Base-by-base conservation (phyloP, 2,888 invertebrate genomes). In the Cephus nigrinus region DNA sequence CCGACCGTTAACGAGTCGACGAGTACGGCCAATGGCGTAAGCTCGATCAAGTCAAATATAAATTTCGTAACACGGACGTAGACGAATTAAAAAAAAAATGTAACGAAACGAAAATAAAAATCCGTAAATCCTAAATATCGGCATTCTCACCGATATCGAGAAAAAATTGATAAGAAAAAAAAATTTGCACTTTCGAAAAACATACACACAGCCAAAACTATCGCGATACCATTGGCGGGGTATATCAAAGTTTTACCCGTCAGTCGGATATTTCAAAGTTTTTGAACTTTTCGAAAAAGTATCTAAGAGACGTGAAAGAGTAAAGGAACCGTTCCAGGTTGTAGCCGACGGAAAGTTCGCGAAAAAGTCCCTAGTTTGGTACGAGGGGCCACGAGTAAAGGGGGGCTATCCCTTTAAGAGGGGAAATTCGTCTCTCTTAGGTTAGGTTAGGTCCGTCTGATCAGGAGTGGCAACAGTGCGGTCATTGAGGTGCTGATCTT, bases 401-500 rank as follows among this genome's bases (percentile, higher is more conserved):
- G 4, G 40, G 40, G 5, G 1, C 2, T 31, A 31, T 31, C 31
- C 31, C 2, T 2, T 31, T 31, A 31, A 31, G 80, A 78, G 82
- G 80, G 77, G 34, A 76, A 78, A 77, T 80, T 55, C 15, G 40
- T 40, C 15, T 40, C 5, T 40, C 40, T 23, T 23, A 23, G 5
- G 5, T 23, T 23, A 31, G 31, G 1, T 55, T 4, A 9, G 15
- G 40, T 15, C 40, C 5, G 40, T 4, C 5, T 55, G 5, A 55
- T 55, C 15, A 55, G 4, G 40, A 55, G 40, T 9, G 23, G 5
- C 40, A 55, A 23, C 23, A 9, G 40, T 2, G 23, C 40, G 5
- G 75, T 79, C 81, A 81, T 81, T 79, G 81, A 83, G 76, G 79
- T 79, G 76, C 80, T 76, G 40, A 79, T 79, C 74, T 76, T 77